Evolutionary conservation across 2,888 invertebrate species (phyloP).

Genomic region (Dicranocentrus wangi): DNA sequence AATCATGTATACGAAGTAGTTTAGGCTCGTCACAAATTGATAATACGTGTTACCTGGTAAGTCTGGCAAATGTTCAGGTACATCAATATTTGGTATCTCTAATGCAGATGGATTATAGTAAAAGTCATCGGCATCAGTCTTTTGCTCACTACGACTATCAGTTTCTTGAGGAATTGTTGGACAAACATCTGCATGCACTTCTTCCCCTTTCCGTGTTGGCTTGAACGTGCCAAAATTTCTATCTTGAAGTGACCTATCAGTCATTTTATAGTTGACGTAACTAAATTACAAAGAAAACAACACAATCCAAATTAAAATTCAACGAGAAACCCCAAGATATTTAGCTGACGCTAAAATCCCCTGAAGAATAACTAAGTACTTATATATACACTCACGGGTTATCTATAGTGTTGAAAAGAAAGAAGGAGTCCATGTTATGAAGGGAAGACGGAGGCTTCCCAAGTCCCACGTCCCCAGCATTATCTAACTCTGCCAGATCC

Average conservation of each 20-base stretch:
- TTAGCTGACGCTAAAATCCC: too few species aligned
- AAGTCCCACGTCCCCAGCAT: slow-evolving; percentile 64
- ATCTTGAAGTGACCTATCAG: slow-evolving; percentile 51
- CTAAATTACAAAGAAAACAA: slow-evolving; percentile 36
- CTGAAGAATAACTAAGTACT: too few species aligned
- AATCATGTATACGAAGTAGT: too few species aligned
- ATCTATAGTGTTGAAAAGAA: slow-evolving; percentile 71
- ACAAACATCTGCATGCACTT: slow-evolving; percentile 40
- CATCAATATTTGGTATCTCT: slow-evolving; percentile 72
- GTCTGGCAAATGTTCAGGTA: slow-evolving; percentile 71
- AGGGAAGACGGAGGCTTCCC: slow-evolving; percentile 64
- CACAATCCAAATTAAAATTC: too few species aligned
- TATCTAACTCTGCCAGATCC: slow-evolving; percentile 64
- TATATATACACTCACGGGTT: slow-evolving; percentile 69
- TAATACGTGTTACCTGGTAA: slow-evolving; percentile 73
- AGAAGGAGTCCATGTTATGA: slow-evolving; percentile 69
- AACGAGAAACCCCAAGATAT: too few species aligned
- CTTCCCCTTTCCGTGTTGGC: slow-evolving; percentile 60
- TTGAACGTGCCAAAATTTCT: slow-evolving; percentile 56
- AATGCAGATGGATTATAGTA: slow-evolving; percentile 70
- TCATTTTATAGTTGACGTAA: slow-evolving; percentile 68
- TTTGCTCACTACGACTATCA: slow-evolving; percentile 38
- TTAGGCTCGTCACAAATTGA: too few species aligned
- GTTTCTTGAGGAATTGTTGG: slow-evolving; percentile 24
- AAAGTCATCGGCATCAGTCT: slow-evolving; percentile 69